Evolutionary conservation across 2,113 vertebrate species (phyloP), one percentile per base, ranked within the genome.

Genomic region (Chaenocephalus aceratus): DNA sequence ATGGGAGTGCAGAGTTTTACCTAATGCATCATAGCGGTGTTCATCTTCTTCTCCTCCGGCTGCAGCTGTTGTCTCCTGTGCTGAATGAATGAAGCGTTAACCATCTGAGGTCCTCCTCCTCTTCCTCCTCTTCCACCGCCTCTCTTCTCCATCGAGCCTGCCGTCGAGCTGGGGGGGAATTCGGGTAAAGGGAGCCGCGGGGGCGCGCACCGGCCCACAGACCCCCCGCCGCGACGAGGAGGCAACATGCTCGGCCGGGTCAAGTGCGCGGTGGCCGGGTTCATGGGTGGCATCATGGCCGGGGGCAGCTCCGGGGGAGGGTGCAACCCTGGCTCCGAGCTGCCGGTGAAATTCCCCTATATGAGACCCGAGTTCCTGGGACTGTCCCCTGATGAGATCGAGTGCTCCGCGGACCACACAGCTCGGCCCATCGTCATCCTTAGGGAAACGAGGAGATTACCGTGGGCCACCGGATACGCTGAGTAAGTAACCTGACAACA

Each of bases 401-500:
- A 98, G 93, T 97, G 98, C 92, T 97, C 96, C 60, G 96, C 97
- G 41, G 97, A 99, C 83, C 97, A 98, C 92, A 95, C 97, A 49
- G 95, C 96, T 46, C 94, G 98, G 86, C 97, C 97, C 82, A 97
- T 99, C 93, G 95, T 98, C 87, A 97, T 96, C 68, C 94, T 97
- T 87, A 98, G 96, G 94, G 97, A 99, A 91, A 96, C 92, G 58
- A 91, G 91, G 85, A 89, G 96, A 85, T 92, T 99, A 93, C 97
- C 97, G 52, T 99, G 98, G 97, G 94, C 95, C 91, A 97, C 97
- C 26, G 98, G 98, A 76, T 99, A 99, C 86, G 97, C 98, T 99
- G 94, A 99, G 98, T 98, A 41, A 41, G 36, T 41, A 81, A 84
- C 85, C 82, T 76, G 95, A 41, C 36, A 41, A 41, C 36, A 41